Base-by-base conservation (phyloP, 2,113 vertebrate genomes). In the Hyaena hyaena region DNA sequence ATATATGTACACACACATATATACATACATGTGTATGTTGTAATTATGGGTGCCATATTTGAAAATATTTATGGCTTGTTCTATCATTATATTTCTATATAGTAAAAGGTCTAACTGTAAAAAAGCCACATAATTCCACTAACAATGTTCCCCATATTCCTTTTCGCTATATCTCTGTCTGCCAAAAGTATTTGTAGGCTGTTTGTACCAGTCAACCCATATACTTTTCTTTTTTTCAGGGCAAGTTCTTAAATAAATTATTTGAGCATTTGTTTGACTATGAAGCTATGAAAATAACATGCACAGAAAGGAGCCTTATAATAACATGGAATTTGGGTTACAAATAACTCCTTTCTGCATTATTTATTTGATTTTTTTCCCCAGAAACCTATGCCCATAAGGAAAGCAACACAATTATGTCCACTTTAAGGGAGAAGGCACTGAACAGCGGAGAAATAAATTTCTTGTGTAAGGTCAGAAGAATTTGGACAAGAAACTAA, bases 291-390 rank as follows among this genome's bases (percentile, higher is more conserved):
- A 79, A 58, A 84, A 21, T 65, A 93, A 84, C 24, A 80, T 9
- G 33, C 24, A 43, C 10, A 45, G 50, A 45, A 73, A 95, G 4
- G 4, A 63, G 10, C 2, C 26, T 90, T 45, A 39, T 39, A 53
- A 33, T 43, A 69, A 94, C 4, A n/a, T 73, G 73, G 28, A 43
- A 84, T 93, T 96, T 91, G 39, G 5, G 76, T 26, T 39, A 55
- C 43, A 66, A 63, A 87, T 80, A 74, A 69, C 31, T 77, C 77
- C 39, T n/a, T 77, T 82, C 10, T 85, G 15, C 17, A 82, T 88
- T 55, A 90, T 76, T 80, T 95, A 71, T 88, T 90, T 86, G 19
- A 69, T 77, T 90, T 76, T 76, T 88, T 95, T 91, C 0, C 26
- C 5, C 24, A 87, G 24, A 92, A 55, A n/a, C 4, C 1, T 73